Evolutionary conservation across 2,888 invertebrate species (phyloP).

Genomic region (Machimus rusticus): DNA sequence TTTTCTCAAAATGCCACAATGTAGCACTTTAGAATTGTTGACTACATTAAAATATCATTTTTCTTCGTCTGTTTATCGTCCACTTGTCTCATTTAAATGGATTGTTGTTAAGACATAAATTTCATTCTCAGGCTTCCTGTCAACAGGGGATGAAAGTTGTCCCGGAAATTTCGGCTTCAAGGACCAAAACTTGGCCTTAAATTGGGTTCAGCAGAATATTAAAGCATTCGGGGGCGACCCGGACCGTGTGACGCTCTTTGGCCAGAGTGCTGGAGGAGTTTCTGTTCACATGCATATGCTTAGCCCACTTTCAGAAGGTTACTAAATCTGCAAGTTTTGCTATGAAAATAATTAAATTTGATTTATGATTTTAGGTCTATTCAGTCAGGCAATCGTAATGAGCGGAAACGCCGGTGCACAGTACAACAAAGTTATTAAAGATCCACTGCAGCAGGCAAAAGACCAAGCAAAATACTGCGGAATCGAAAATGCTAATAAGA

Average conservation of each 20-base stretch:
- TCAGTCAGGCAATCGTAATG: slow-evolving; percentile 63
- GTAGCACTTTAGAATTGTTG: background rate
- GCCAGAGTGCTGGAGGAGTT: slow-evolving; percentile 64
- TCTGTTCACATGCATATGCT: slow-evolving; percentile 64
- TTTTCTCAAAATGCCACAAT: background rate
- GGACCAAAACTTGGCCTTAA: slow-evolving; percentile 64
- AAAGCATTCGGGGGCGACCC: slow-evolving; percentile 62
- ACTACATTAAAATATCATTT: background rate
- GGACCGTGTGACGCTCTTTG: slow-evolving; percentile 63
- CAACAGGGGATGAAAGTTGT: slow-evolving; percentile 62
- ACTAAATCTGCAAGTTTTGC: background rate
- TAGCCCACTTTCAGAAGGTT: slow-evolving; percentile 61
- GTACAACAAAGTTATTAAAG: slow-evolving; percentile 49
- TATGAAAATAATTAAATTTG: background rate
- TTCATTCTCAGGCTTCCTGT: slow-evolving; percentile 60
- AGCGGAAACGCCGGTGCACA: slow-evolving; percentile 65
- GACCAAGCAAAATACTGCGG: slow-evolving; percentile 61
- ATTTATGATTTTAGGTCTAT: slow-evolving; percentile 54
- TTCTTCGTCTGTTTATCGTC: background rate
- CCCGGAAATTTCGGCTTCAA: slow-evolving; percentile 66
- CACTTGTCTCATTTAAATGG: background rate
- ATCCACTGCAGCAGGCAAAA: slow-evolving; percentile 58
- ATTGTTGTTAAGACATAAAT: background rate
- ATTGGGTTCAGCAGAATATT: slow-evolving; percentile 64
- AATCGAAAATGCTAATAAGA: slow-evolving; percentile 55